Percentiles rank a stretch among this genome's conserved stretches.
Conservation (phyloP, 2,113 vertebrate species). For the Microcebus ravelobensis region DNA sequence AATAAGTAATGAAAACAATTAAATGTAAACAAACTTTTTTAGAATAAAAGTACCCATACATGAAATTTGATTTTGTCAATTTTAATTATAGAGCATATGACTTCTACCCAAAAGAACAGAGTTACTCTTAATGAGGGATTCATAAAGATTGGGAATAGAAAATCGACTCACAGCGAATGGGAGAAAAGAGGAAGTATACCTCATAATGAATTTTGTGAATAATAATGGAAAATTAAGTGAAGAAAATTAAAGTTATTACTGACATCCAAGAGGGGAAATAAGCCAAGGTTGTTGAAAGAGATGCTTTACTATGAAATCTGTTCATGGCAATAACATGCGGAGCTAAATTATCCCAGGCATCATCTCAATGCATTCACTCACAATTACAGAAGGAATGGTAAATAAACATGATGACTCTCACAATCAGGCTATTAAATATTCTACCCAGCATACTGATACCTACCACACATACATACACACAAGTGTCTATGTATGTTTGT, state of each 20-base stretch:
- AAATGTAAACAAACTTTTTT: background rate
- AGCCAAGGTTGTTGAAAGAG: background rate
- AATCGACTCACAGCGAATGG: background rate
- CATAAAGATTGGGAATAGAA: background rate
- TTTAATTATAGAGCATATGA: background rate
- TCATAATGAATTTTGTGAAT: conserved; percentile 21
- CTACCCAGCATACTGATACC: background rate
- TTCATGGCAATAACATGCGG: background rate
- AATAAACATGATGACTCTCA: conserved; percentile 1
- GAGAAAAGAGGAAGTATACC: background rate
- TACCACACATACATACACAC: background rate
- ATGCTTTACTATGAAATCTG: background rate
- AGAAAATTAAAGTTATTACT: background rate
- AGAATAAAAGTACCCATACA: background rate
- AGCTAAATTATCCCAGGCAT: background rate
- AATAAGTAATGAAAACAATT: background rate
- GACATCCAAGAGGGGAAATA: background rate
- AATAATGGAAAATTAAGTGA: background rate
- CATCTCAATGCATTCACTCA: background rate
- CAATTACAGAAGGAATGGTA: background rate
- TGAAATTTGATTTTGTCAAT: background rate
- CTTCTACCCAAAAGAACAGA: background rate
- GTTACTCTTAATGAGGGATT: background rate
- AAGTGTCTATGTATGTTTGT: background rate
- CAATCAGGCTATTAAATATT: background rate